Percentiles rank a stretch among this genome's conserved stretches.
These are phyloP conservation scores for Lutjanus argentimaculatus DNA, from an alignment of 2,797 vertebrate genomes.

Conservation along the genomic window DNA sequence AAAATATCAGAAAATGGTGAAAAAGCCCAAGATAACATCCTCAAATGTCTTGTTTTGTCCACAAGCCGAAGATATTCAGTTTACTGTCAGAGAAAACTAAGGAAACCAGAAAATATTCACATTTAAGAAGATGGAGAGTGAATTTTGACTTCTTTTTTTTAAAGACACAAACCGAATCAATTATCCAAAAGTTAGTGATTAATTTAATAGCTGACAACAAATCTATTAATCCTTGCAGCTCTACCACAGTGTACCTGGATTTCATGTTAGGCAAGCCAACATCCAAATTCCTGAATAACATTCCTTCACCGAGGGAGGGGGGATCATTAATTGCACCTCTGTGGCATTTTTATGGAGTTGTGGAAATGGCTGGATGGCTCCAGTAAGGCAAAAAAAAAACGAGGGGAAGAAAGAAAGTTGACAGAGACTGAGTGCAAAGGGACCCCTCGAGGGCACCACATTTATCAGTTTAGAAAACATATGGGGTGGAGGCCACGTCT, in stretches of 20 bases:
- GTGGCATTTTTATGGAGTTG: conserved; percentile 74
- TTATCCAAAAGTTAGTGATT: no score
- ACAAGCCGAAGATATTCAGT: no score
- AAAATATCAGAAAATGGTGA: no score
- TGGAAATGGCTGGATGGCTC: conserved; percentile 62
- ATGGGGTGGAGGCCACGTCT: conserved; percentile 45
- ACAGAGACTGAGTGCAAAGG: conserved; percentile 66
- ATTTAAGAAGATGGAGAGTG: no score
- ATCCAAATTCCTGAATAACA: conserved; percentile 55
- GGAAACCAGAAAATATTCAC: no score
- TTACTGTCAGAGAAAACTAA: no score
- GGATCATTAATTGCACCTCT: conserved; percentile 69
- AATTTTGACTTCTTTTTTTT: no score
- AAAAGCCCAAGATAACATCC: no score
- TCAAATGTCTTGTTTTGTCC: no score
- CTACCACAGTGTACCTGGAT: conserved; percentile 19
- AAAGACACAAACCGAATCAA: no score
- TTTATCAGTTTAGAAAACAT: conserved; percentile 66
- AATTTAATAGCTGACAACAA: no score
- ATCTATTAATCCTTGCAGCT: no score
- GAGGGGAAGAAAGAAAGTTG: conserved; percentile 47
- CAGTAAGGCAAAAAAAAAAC: conserved; percentile 40
- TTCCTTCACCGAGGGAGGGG: conserved; percentile 57
- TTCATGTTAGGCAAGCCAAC: conserved; percentile 5
- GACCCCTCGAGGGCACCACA: conserved; percentile 57